phyloP scores from a whole-genome alignment of 1,140 invertebrate species.

The Philopotamus ludificatus region DNA sequence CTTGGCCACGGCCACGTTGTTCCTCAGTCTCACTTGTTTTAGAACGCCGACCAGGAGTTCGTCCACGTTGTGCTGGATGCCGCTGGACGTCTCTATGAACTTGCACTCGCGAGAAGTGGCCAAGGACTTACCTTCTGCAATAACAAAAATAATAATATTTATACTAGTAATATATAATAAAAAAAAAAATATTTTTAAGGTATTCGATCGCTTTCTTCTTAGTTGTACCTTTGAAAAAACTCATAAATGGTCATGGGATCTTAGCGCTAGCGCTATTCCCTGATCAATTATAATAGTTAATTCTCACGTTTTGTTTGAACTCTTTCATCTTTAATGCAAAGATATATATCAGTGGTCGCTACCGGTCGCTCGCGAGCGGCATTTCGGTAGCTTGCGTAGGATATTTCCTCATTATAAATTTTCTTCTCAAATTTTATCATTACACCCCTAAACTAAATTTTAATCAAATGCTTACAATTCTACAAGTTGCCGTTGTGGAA shows the following conservation, averaged over 20 bases:
- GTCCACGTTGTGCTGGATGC: constrained; percentile 89
- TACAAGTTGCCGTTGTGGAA: no score
- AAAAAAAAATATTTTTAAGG: not conserved
- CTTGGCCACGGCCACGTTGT: constrained; percentile 43
- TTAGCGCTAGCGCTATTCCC: not conserved
- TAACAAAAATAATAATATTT: constrained; percentile 14
- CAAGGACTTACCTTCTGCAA: constrained; percentile 82
- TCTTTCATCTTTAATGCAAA: no score
- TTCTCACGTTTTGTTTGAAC: no score
- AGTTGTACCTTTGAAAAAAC: not conserved
- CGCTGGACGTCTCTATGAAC: constrained; percentile 89
- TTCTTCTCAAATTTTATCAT: no score
- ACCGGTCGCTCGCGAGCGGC: no score
- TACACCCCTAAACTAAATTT: no score
- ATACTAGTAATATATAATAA: constrained; percentile 9
- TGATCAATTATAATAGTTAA: no score
- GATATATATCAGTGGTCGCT: no score
- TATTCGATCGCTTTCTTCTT: no score
- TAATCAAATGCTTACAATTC: no score
- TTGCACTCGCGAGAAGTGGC: constrained; percentile 85
- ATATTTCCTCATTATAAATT: no score
- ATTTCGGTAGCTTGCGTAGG: no score
- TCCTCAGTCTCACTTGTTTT: constrained; percentile 80
- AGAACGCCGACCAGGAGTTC: constrained; percentile 85
- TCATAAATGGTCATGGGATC: not conserved